Conservation (phyloP, 2,888 invertebrate genomes). For the Lasius fuliginosus region DNA sequence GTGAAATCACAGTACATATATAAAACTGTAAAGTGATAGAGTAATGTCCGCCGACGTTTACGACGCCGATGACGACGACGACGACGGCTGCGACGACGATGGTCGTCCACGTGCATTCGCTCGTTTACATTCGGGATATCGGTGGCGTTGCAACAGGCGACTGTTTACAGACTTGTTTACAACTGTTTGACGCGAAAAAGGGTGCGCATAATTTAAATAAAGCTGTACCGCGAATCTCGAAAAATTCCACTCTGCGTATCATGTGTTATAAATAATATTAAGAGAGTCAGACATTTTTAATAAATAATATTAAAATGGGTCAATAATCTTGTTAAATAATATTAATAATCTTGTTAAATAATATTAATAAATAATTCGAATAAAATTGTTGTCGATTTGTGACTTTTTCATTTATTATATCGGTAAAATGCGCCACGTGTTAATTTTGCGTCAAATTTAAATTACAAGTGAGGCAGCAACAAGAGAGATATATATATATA, state of each 20-base stretch:
- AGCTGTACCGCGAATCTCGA: not conserved
- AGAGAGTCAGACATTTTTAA: not conserved
- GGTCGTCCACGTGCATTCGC: not conserved
- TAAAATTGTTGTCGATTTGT: not conserved
- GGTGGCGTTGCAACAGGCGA: slow-evolving; percentile 36
- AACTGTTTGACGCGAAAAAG: slow-evolving; percentile 1
- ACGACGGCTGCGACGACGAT: not conserved
- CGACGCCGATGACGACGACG: slow-evolving; percentile 7
- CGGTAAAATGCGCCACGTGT: not conserved
- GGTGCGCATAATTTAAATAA: slow-evolving; percentile 14
- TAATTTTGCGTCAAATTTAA: not conserved
- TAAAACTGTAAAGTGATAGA: slow-evolving; percentile 28
- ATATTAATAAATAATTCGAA: not conserved
- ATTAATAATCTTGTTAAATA: not conserved
- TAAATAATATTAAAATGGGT: not conserved
- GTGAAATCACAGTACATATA: not conserved
- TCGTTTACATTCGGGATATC: slow-evolving; percentile 17
- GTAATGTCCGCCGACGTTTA: slow-evolving; percentile 14
- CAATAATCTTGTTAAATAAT: not conserved
- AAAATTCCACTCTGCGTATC: not conserved
- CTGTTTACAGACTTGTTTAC: slow-evolving; percentile 39
- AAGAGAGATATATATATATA: not conserved
- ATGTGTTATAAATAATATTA: not conserved
- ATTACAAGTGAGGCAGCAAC: not conserved
- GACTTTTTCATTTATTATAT: not conserved